Evolutionary conservation across 2,888 invertebrate genomes (phyloP).

Genomic region (Folsomia candida): DNA sequence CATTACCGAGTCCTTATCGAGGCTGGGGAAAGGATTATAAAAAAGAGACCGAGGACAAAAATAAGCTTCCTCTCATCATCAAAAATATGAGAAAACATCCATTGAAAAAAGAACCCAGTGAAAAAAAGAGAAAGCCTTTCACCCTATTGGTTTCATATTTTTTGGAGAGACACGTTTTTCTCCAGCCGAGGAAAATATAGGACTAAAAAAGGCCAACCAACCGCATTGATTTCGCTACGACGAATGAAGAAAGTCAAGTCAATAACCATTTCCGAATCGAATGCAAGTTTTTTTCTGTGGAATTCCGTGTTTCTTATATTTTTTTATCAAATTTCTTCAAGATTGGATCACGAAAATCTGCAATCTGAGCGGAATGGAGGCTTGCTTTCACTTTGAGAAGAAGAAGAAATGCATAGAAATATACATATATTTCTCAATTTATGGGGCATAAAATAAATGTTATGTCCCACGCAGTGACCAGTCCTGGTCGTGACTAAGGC

Average conservation of each 20-base stretch:
- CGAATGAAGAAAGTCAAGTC: background rate
- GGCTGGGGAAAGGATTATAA: background rate
- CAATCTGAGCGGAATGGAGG: too few relatives aligned
- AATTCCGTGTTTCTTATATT: background rate
- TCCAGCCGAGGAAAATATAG: too few relatives aligned
- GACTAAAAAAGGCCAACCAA: background rate
- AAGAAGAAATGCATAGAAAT: too few relatives aligned
- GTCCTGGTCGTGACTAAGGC: too few relatives aligned
- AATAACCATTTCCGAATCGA: background rate
- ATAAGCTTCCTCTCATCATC: too few relatives aligned
- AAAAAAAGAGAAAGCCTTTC: conserved; percentile 13
- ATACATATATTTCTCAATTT: too few relatives aligned
- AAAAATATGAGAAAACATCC: too few relatives aligned
- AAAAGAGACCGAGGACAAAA: too few relatives aligned
- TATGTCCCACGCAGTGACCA: too few relatives aligned
- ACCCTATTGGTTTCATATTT: conserved; percentile 12
- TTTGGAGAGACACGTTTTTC: background rate
- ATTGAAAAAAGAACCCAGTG: too few relatives aligned
- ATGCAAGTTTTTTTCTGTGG: background rate
- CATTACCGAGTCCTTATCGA: background rate
- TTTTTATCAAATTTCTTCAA: background rate
- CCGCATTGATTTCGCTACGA: background rate
- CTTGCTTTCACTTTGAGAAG: too few relatives aligned
- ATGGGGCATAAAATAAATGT: too few relatives aligned
- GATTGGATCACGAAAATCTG: background rate